Evolutionary conservation across 2,888 invertebrate species (phyloP).

Genomic region (Bhutanitis thaidina): DNA sequence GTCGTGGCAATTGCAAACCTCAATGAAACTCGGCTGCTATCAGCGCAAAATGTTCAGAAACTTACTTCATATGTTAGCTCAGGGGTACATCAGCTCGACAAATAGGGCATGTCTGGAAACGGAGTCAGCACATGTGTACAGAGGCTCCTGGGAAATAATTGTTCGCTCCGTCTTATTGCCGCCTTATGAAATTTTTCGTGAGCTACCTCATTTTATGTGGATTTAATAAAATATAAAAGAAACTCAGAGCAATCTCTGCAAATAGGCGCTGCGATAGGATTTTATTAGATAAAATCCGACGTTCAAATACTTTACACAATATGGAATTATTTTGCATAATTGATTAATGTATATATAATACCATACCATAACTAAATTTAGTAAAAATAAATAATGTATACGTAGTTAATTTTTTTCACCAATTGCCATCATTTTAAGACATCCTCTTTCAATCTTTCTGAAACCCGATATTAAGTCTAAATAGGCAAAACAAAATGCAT

Average conservation of each 20-base stretch:
- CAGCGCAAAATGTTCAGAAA: constrained; percentile 28
- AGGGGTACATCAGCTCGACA: constrained; percentile 58
- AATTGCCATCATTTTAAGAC: too few species aligned
- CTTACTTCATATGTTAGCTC: constrained; percentile 39
- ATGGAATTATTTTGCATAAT: too few species aligned
- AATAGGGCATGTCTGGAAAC: constrained; percentile 65
- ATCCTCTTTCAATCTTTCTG: too few species aligned
- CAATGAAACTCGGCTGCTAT: constrained; percentile 9
- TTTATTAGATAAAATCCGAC: constrained; percentile 2
- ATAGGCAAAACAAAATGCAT: too few species aligned
- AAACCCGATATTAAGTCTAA: too few species aligned
- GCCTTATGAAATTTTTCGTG: constrained; percentile 56
- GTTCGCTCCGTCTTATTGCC: constrained; percentile 55
- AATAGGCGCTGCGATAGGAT: constrained; percentile 1
- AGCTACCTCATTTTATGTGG: constrained; percentile 22
- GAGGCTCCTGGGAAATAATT: constrained; percentile 72
- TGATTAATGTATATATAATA: too few species aligned
- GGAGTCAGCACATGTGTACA: constrained; percentile 65
- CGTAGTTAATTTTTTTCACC: too few species aligned
- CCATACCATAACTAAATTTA: too few species aligned
- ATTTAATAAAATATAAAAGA: constrained; percentile 27
- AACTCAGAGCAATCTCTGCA: constrained; percentile 17
- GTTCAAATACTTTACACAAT: too few species aligned
- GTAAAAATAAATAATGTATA: too few species aligned
- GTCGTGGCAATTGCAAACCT: constrained; percentile 23